These are phyloP conservation scores for Streptopelia turtur DNA, from an alignment of 2,797 vertebrate genomes.

Conservation along the genomic window DNA sequence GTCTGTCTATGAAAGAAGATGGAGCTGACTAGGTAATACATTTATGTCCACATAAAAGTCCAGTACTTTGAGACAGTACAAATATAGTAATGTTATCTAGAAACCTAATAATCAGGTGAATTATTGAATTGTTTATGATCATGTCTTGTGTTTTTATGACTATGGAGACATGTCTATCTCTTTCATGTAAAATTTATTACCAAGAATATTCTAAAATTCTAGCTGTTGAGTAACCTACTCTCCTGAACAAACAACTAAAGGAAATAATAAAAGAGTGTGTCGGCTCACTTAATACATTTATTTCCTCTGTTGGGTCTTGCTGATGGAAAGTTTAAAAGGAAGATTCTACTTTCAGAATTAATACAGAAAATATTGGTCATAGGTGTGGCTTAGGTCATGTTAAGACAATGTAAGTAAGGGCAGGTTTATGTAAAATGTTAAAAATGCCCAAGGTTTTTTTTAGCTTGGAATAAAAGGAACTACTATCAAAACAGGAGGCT, in stretches of 20 bases:
- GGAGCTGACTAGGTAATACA: background rate
- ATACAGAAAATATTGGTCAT: background rate
- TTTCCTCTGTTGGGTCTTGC: background rate
- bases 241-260: background rate
- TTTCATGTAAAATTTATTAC: background rate
- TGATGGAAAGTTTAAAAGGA: background rate
- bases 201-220: background rate
- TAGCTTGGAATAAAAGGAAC: background rate
- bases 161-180: background rate
- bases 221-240: background rate
- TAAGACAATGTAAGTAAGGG: background rate
- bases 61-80: background rate
- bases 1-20: background rate
- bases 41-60: background rate
- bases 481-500: background rate
- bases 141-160: background rate
- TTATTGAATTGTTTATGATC: background rate
- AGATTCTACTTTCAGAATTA: background rate
- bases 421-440: background rate
- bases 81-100: background rate
- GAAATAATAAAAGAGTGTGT: background rate
- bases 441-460: background rate
- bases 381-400: background rate
- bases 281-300: background rate
- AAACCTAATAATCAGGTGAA: background rate